Evolutionary conservation across 2,888 invertebrate genomes (phyloP).

Genomic region (Calephelis perditalis): DNA sequence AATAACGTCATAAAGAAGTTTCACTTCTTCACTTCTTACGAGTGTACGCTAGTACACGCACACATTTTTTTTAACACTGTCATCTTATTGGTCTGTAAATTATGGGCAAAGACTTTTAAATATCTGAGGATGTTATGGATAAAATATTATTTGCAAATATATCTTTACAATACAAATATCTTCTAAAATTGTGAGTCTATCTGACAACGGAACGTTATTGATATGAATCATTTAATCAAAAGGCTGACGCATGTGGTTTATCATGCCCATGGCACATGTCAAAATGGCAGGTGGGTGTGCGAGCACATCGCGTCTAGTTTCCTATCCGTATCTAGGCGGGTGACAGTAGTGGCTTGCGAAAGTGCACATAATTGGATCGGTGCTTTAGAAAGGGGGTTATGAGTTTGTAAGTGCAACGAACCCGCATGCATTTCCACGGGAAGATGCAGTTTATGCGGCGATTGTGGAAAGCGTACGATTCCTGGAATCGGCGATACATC

Average conservation of each 20-base stretch:
- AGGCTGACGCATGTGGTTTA: neutral
- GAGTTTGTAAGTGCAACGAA: constrained; percentile 78
- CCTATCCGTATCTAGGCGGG: constrained; percentile 77
- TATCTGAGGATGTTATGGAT: no score
- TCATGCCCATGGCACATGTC: constrained; percentile 14
- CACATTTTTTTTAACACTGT: no score
- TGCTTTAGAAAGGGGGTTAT: constrained; percentile 78
- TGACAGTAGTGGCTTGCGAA: constrained; percentile 77
- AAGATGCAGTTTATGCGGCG: constrained; percentile 60
- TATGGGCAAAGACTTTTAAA: no score
- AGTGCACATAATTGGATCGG: constrained; percentile 79
- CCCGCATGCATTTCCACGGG: constrained; percentile 72
- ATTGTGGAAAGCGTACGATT: constrained; percentile 66
- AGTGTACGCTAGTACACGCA: no score
- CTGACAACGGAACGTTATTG: neutral
- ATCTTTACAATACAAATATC: no score
- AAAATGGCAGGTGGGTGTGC: constrained; percentile 55
- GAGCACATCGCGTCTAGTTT: constrained; percentile 61
- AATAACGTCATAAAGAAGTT: no score
- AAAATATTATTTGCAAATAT: no score
- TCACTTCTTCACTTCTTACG: no score
- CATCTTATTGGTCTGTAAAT: no score
- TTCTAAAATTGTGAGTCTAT: no score
- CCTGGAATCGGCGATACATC: constrained; percentile 58
- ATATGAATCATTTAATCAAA: neutral